Evolutionary conservation across 2,797 vertebrate species (phyloP).

Genomic region (Rhinoraja longicauda): DNA sequence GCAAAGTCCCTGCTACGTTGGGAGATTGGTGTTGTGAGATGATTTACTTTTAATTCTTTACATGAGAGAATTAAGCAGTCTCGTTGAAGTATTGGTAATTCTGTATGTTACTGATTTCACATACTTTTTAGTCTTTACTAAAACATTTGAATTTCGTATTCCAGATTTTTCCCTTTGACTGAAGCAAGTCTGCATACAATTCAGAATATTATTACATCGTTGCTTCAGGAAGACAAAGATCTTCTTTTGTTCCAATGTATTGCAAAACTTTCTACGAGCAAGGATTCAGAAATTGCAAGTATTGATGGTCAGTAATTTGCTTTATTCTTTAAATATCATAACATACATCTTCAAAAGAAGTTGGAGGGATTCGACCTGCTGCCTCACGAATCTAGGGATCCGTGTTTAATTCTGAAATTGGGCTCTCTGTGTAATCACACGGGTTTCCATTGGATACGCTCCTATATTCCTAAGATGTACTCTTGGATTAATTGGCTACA

Average conservation of each 20-base stretch:
- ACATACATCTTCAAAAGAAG: neutral
- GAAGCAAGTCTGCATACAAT: conserved; percentile 77
- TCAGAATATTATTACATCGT: conserved; percentile 74
- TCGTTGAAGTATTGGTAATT: neutral
- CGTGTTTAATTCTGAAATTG: no score
- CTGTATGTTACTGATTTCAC: neutral
- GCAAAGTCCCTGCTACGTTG: neutral
- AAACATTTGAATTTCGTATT: conserved; percentile 42
- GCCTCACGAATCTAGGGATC: no score
- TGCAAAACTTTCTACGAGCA: conserved; percentile 77
- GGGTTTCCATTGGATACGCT: no score
- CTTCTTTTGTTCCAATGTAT: conserved; percentile 71
- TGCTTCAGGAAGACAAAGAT: conserved; percentile 70
- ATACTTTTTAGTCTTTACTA: neutral
- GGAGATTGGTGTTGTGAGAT: neutral
- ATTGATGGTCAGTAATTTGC: conserved; percentile 61
- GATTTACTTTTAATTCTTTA: neutral
- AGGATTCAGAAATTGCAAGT: conserved; percentile 57
- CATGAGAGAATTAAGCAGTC: neutral
- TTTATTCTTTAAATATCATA: neutral
- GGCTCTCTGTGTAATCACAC: no score
- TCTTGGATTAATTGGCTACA: no score
- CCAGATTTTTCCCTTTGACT: conserved; percentile 79
- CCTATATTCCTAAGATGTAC: no score
- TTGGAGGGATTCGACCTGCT: no score